Base-by-base conservation (phyloP, 2,888 invertebrate species). In the Drosophila acutilabella region DNA sequence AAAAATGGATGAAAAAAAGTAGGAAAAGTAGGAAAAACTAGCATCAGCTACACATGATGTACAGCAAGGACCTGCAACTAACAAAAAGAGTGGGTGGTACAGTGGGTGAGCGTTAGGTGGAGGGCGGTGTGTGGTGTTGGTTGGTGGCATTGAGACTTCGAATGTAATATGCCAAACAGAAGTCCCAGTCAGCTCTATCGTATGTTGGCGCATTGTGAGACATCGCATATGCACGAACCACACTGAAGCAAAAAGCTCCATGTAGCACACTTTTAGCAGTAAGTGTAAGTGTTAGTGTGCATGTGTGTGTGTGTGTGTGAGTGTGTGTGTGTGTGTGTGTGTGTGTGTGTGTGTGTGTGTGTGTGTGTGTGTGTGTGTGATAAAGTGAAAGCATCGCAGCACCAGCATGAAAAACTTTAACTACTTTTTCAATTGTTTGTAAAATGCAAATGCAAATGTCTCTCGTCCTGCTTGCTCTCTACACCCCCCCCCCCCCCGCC, bases 361-460 rank as follows among this genome's bases (percentile, higher is more conserved):
- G 45, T 74, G 74, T 74, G 81, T 33, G 61, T 48, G 48, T 64
- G 52, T 50, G 66, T 73, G 51, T 74, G 76, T 79, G 81, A 81
- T 81, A 81, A 81, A 85, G 77, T 83, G 81, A 77, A 79, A 81
- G 81, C 81, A 74, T 59, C 71, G 67, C 51, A 68, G 75, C 45
- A 48, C 18, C 45, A 62, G 61, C 71, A 84, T 69, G 74, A 81
- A 88, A 85, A 88, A 85, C 79, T 82, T 85, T 88, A 85, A 88
- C 85, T 88, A 85, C 85, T 85, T 85, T 85, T 88, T 85, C 88
- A 85, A 85, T 88, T 85, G 85, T 85, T 85, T 85, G 85, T 82
- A 85, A 88, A 85, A 85, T 85, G 85, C 85, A 85, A 88, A 85
- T 85, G 86, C 86, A 76, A 42, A 60, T 68, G 58, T 59, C 67